Percentiles rank a stretch among this genome's conserved stretches.
Conservation (phyloP, 2,888 invertebrate species). For the Erebia palarica region DNA sequence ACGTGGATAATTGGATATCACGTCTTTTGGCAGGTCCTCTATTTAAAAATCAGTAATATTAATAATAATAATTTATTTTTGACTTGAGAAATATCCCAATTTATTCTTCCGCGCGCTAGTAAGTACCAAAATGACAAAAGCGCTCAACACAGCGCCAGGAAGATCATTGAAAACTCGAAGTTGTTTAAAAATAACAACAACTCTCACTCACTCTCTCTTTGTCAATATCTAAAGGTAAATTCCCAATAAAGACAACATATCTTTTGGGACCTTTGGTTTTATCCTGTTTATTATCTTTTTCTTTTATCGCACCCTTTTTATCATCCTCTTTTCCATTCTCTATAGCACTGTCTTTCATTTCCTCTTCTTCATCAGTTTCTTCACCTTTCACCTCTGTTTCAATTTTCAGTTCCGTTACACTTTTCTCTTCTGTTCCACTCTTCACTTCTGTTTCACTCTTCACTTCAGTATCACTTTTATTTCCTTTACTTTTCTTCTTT, state of each 20-base stretch:
- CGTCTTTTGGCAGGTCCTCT: too few relatives aligned
- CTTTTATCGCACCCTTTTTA: conserved; percentile 39
- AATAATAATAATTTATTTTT: too few relatives aligned
- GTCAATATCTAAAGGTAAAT: conserved; percentile 62
- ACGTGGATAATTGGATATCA: too few relatives aligned
- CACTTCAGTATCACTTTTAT: conserved; percentile 4
- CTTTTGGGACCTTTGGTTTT: conserved; percentile 65
- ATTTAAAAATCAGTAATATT: too few relatives aligned
- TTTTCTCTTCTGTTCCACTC: background rate
- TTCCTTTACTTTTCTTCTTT: conserved; percentile 35
- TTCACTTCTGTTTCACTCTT: conserved; percentile 27
- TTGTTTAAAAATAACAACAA: background rate
- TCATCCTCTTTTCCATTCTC: conserved; percentile 31
- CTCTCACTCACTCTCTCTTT: conserved; percentile 59
- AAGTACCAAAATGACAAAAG: too few relatives aligned
- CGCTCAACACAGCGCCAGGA: too few relatives aligned
- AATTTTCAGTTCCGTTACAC: background rate
- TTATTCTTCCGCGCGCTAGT: too few relatives aligned
- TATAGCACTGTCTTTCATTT: conserved; percentile 35
- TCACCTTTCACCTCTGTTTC: conserved; percentile 31
- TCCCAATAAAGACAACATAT: conserved; percentile 77
- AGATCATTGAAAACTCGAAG: too few relatives aligned
- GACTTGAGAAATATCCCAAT: too few relatives aligned
- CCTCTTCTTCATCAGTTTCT: background rate
- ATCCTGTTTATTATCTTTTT: conserved; percentile 34